Evolutionary conservation across 2,113 vertebrate species (phyloP), one percentile per base, ranked within the genome.

Genomic region (Petaurus breviceps): DNA sequence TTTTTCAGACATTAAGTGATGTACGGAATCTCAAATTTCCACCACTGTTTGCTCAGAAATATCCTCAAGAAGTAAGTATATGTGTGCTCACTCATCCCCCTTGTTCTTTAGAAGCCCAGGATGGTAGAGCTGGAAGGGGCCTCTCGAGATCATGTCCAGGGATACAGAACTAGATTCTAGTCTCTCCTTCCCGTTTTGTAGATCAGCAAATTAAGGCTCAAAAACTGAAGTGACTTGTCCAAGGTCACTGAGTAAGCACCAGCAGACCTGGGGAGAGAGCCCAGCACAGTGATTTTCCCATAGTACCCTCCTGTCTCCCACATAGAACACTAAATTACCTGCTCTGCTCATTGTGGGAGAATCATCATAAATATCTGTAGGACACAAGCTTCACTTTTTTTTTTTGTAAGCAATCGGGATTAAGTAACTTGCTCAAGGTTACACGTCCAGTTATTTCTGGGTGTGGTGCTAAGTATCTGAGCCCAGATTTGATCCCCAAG

Each of bases 21-120:
- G 99, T 99, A 94, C 98, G 99, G 95, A 98, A 98, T 89, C 98
- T 99, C 98, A 99, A 98, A 92, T 99, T 99, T 98, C 99, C 99
- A 31, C 97, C 97, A 26, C 77, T 99, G 0, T 99, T 99, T 98
- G 98, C 98, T 98, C 99, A 99, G 97, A 99, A 99, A 98, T 99
- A 99, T 95, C 96, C 98, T 84, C 98, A 98, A 93, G 99, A 99
- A 99, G 99, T 99, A 97, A 98, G 99, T 98, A 77, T 93, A 50
- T 92, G 55, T 97, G 68, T 2, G 37, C 31, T 68, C 19, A 19
- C 89, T 95, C 23, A 68, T 54, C 46, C 91, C 84, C 43, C 89
- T 51, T 93, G 93, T 92, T 93, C 50, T 90, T 92, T 51, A 84
- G 77, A 94, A 90, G 92, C 23, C 4, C 8, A 89, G 47, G 43